These are phyloP conservation scores for Enteromius paludinosus DNA, from an alignment of 2,797 vertebrate species.

Conservation along the genomic window DNA sequence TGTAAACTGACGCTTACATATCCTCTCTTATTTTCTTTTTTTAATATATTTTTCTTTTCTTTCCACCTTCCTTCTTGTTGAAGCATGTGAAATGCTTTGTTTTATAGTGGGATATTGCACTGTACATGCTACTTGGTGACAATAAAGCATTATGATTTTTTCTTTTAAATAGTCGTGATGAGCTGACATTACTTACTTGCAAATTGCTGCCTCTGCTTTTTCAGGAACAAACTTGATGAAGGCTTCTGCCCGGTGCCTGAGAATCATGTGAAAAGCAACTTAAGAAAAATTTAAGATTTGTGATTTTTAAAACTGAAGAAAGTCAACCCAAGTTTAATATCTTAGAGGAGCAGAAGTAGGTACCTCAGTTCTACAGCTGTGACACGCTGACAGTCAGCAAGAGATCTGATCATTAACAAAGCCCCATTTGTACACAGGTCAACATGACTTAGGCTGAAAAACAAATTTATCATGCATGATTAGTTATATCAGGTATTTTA, in stretches of 20 bases:
- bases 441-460: conserved; percentile 77
- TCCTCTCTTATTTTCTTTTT: no score
- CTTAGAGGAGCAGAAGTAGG: not conserved
- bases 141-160: no score
- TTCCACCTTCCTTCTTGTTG: no score
- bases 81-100: no score
- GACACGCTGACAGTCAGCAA: conserved; percentile 73
- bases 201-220: conserved; percentile 64
- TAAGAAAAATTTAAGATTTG: not conserved
- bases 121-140: no score
- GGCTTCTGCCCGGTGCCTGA: conserved; percentile 68
- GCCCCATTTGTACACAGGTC: conserved; percentile 65
- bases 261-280: conserved; percentile 20
- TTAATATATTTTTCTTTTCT: no score
- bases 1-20: no score
- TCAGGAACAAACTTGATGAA: conserved; percentile 66
- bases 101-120: no score
- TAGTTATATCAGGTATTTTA: not conserved
- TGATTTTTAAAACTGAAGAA: not conserved
- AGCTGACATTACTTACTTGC: conserved; percentile 66
- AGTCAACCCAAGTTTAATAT: not conserved
- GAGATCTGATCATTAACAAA: conserved; percentile 70
- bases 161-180: no score
- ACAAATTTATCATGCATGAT: not conserved
- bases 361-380: conserved; percentile 82